These are phyloP conservation scores for Amphilophus citrinellus DNA, from an alignment of 2,113 vertebrate species.

Conservation along the genomic window DNA sequence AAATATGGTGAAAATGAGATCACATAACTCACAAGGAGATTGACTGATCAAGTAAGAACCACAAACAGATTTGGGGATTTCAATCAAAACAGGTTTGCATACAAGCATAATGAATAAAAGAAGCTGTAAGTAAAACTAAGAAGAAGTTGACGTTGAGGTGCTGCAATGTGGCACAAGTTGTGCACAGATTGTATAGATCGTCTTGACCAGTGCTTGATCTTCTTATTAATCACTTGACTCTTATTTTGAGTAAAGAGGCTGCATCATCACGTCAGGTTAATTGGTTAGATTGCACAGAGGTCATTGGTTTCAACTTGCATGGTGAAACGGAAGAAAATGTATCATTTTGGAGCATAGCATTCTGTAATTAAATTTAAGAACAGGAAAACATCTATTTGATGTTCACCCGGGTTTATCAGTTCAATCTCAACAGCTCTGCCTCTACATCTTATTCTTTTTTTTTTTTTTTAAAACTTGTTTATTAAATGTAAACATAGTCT, in stretches of 20 bases:
- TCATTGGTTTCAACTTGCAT: neutral
- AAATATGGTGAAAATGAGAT: neutral
- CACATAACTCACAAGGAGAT: neutral
- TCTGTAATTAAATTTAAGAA: constrained; percentile 48
- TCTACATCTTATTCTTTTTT: neutral
- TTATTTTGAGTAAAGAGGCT: constrained; percentile 31
- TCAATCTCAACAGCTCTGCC: neutral
- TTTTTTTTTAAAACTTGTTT: neutral
- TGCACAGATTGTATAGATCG: neutral
- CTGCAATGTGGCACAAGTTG: neutral
- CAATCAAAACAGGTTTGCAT: neutral
- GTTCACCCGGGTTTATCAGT: constrained; percentile 22
- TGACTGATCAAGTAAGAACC: neutral
- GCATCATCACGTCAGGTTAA: constrained; percentile 7
- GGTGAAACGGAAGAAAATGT: constrained; percentile 35
- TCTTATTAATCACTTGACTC: constrained; percentile 43
- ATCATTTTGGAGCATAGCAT: constrained; percentile 16
- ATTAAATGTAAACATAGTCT: constrained; percentile 1
- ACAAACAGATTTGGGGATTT: neutral
- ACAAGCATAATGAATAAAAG: neutral
- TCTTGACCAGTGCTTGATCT: neutral
- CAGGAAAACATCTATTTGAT: neutral
- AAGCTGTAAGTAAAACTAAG: neutral
- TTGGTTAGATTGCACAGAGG: constrained; percentile 10
- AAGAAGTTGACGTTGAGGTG: neutral